Conservation (phyloP, 2,888 invertebrate genomes). For the Drosophila lutescens region DNA sequence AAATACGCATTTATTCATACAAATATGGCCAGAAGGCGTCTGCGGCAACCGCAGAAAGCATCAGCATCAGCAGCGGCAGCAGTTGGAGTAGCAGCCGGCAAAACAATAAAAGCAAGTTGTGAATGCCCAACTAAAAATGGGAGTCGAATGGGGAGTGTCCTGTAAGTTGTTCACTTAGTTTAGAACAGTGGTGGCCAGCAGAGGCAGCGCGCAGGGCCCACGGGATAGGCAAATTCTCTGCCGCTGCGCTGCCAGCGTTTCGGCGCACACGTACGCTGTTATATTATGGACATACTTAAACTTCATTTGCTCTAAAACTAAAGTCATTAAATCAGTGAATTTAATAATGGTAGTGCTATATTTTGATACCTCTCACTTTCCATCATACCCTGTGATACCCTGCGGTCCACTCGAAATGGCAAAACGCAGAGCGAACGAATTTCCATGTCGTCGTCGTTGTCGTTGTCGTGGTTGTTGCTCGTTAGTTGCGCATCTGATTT, state of each 20-base stretch:
- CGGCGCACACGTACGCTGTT: too few relatives aligned
- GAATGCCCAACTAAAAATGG: not conserved
- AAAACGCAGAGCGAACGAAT: constrained; percentile 57
- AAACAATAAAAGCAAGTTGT: constrained; percentile 70
- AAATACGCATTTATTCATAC: constrained; percentile 82
- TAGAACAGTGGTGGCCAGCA: too few relatives aligned
- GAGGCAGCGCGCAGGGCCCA: too few relatives aligned
- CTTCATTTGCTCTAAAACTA: too few relatives aligned
- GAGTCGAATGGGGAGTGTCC: constrained; percentile 6
- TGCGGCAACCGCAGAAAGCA: constrained; percentile 59
- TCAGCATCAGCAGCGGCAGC: constrained; percentile 41
- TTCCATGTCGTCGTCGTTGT: constrained; percentile 71
- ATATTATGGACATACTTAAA: too few relatives aligned
- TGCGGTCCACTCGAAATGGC: constrained; percentile 39
- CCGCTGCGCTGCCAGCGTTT: too few relatives aligned
- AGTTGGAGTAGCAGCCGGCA: constrained; percentile 60
- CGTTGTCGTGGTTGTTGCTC: constrained; percentile 78
- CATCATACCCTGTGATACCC: constrained; percentile 33
- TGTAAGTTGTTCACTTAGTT: not conserved
- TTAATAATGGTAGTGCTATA: too few relatives aligned
- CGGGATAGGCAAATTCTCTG: too few relatives aligned
- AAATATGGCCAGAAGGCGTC: constrained; percentile 73
- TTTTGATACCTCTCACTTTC: too few relatives aligned
- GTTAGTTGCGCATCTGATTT: constrained; percentile 81
- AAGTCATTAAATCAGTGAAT: too few relatives aligned